phyloP scores from a whole-genome alignment of 2,797 vertebrate species.

The Loriculus beryllinus region DNA sequence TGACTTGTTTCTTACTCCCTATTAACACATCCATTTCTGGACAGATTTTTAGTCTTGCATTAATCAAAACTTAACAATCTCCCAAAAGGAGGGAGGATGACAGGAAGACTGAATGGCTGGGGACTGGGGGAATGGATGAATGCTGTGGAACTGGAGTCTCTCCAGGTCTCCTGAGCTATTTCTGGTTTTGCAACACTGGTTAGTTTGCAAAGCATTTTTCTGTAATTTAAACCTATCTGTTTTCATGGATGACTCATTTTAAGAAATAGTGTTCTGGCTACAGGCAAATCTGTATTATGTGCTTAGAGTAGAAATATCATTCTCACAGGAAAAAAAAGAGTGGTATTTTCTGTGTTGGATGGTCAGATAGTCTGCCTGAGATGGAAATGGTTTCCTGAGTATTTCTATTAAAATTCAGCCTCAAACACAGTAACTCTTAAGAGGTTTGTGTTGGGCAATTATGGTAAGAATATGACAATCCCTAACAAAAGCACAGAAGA shows the following conservation, averaged over 20 bases:
- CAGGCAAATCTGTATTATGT: background rate
- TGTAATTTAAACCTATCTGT: constrained; percentile 29
- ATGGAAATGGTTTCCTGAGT: background rate
- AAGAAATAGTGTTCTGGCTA: background rate
- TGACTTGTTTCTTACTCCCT: background rate
- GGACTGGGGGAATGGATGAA: background rate
- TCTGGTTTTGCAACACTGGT: constrained; percentile 29
- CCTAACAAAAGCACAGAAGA: background rate
- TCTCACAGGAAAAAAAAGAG: background rate
- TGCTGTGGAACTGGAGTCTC: background rate
- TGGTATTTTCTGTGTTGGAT: background rate
- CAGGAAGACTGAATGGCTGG: background rate
- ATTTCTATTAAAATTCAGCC: background rate
- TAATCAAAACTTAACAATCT: background rate
- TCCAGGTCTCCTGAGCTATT: constrained; percentile 26
- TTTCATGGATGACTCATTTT: constrained; percentile 31
- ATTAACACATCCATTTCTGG: constrained; percentile 20
- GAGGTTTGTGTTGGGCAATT: background rate
- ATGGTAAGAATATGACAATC: background rate
- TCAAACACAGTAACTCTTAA: background rate
- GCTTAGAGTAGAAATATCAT: background rate
- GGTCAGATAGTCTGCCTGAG: background rate
- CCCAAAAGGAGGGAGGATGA: background rate
- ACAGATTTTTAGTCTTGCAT: background rate
- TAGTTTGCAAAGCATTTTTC: constrained; percentile 31